These are phyloP conservation scores for Ecliptopera silaceata DNA, from an alignment of 2,888 invertebrate species.

Conservation along the genomic window DNA sequence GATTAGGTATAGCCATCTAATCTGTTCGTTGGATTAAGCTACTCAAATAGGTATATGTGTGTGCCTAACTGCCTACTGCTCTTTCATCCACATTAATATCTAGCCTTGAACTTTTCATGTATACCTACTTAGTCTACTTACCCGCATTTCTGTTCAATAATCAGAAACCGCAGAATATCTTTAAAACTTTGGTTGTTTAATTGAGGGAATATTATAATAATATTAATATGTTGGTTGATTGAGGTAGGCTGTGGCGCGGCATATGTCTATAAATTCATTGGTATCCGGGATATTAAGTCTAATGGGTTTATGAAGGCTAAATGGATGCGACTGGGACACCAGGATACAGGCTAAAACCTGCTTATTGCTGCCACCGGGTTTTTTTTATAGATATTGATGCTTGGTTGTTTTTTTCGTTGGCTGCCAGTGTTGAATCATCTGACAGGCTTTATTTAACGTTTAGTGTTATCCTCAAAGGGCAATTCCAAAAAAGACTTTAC, in stretches of 20 bases:
- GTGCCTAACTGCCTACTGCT: neutral
- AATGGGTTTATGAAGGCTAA: neutral
- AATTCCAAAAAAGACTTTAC: neutral
- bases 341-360: slow-evolving; percentile 1
- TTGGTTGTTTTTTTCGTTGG: neutral
- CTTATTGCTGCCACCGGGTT: neutral
- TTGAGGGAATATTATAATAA: too few relatives aligned
- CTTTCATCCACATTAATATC: slow-evolving; percentile 3
- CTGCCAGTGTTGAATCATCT: too few relatives aligned
- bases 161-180: neutral
- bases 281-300: slow-evolving; percentile 7
- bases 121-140: slow-evolving; percentile 1
- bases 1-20: neutral
- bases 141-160: neutral
- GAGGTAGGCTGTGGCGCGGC: neutral
- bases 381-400: neutral
- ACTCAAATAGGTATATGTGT: neutral
- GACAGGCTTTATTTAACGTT: neutral
- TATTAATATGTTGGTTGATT: neutral
- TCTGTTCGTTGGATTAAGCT: slow-evolving; percentile 1
- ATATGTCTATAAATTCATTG: neutral
- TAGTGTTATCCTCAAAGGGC: neutral
- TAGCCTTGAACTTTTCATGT: slow-evolving; percentile 18
- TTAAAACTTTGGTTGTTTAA: neutral
- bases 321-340: neutral